Evolutionary conservation across 1,140 invertebrate genomes (phyloP).

Genomic region (Pogonus chalceus): DNA sequence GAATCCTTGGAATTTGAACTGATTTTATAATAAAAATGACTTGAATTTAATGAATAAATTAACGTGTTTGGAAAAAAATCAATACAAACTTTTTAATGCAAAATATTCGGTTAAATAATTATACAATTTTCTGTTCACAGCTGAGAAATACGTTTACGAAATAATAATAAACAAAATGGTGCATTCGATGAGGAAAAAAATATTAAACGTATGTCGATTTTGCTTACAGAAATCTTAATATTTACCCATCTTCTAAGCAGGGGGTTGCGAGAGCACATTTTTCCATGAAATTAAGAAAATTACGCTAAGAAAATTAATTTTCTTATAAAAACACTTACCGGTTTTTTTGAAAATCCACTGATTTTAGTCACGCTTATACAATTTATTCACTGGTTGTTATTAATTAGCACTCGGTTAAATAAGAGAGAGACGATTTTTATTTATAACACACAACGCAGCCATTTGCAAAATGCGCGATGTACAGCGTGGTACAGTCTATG

Average conservation of each 20-base stretch:
- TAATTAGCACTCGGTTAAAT: background rate
- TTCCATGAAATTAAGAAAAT: background rate
- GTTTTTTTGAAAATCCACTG: background rate
- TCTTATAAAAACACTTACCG: background rate
- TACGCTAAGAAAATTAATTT: background rate
- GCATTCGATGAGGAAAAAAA: background rate
- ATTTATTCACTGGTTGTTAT: background rate
- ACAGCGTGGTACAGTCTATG: conserved; percentile 1
- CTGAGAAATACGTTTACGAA: background rate
- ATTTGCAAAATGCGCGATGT: background rate
- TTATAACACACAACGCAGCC: conserved; percentile 1
- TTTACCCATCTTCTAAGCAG: conserved; percentile 2
- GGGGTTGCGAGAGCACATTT: background rate
- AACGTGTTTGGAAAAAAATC: conserved; percentile 23
- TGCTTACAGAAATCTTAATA: background rate
- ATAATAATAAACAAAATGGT: background rate
- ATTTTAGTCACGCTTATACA: background rate
- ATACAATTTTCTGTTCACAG: conserved; percentile 18
- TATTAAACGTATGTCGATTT: background rate
- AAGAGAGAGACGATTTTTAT: too few species aligned
- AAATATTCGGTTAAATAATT: conserved; percentile 37
- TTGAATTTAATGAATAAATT: conserved; percentile 10
- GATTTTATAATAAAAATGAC: background rate
- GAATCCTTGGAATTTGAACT: background rate
- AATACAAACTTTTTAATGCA: conserved; percentile 35